Base-by-base conservation (phyloP, 2,113 vertebrate genomes). In the Lagopus leucura region DNA sequence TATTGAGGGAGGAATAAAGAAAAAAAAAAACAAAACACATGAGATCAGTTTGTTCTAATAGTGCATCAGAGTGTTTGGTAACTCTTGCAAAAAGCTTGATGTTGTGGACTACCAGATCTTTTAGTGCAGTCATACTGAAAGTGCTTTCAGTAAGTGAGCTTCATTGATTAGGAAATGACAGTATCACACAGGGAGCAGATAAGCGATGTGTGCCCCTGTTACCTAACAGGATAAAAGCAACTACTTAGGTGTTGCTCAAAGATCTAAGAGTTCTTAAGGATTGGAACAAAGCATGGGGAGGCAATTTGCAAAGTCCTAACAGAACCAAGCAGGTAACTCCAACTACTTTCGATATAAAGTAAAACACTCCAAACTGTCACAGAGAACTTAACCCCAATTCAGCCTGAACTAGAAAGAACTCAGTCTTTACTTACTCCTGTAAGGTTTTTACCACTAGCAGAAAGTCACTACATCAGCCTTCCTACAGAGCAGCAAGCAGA, bases 91-190 rank as follows among this genome's bases (percentile, higher is more conserved):
- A 89, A 90, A 77, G 25, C 61, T 36, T 42, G 38, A 66, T 32
- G 36, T 40, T 82, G 72, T 42, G 79, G 91, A 55, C 84, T 50
- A 91, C 20, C 64, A 91, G 66, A 5, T 90, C 91, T 72, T 86
- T 88, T 28, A 88, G 34, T 13, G 47, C 36, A 45, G 18, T 55
- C 85, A 47, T 55, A 88, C 82, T 36, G 60, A 88, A 92, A 95
- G 60, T 22, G 69, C 65, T 91, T 57, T 89, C 24, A 2, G 50
- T 88, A 70, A 91, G 64, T 52, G 66, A 11, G 65, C 77, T 83
- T 75, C 85, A 95, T 88, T 74, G 95, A 97, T 91, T 86, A 92
- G 91, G 69, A 95, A 94, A 82, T 2, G 12, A 61, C 65, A 80
- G 50, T 47, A 86, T 57, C 32, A 69, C 64, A 61, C 79, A 69